A percentile compares a stretch with the other conserved stretches of the same genome.
phyloP scores from a whole-genome alignment of 2,888 invertebrate species.

The Chelonus formosanus region DNA sequence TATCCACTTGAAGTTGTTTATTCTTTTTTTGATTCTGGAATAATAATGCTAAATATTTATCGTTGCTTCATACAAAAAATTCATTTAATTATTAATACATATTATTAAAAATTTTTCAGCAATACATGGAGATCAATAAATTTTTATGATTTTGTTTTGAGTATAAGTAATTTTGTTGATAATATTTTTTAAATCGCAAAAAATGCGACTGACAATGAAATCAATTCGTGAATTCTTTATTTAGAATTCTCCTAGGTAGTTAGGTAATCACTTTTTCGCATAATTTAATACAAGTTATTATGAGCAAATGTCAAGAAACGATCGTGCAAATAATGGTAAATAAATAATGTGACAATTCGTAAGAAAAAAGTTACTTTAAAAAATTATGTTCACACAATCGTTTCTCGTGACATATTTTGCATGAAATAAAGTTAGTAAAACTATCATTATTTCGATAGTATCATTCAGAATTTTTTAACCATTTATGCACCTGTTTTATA shows the following conservation, averaged over 20 bases:
- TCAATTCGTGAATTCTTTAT: conserved; percentile 43
- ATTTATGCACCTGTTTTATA: conserved; percentile 43
- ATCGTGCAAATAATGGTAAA: conserved; percentile 28
- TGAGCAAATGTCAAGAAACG: conserved; percentile 35
- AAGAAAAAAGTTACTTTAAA: conserved; percentile 13
- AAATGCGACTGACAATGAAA: conserved; percentile 36
- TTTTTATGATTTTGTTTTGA: no score
- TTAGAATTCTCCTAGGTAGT: conserved; percentile 18
- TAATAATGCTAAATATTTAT: not conserved
- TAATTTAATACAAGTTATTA: conserved; percentile 26
- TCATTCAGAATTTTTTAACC: conserved; percentile 26
- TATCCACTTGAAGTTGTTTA: not conserved
- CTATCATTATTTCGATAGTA: conserved; percentile 11
- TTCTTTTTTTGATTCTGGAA: not conserved
- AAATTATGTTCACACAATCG: conserved; percentile 35
- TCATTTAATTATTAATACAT: conserved; percentile 15
- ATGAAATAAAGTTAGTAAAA: conserved; percentile 20
- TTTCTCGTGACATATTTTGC: conserved; percentile 31
- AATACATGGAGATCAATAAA: not conserved
- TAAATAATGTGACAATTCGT: not conserved
- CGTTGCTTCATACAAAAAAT: not conserved
- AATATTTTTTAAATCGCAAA: conserved; percentile 24
- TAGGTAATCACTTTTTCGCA: conserved; percentile 5
- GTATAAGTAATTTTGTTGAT: conserved; percentile 16
- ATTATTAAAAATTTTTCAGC: conserved; percentile 49